Conservation (phyloP, 2,888 invertebrate species). For the Rhagophthalmus giganteus region DNA sequence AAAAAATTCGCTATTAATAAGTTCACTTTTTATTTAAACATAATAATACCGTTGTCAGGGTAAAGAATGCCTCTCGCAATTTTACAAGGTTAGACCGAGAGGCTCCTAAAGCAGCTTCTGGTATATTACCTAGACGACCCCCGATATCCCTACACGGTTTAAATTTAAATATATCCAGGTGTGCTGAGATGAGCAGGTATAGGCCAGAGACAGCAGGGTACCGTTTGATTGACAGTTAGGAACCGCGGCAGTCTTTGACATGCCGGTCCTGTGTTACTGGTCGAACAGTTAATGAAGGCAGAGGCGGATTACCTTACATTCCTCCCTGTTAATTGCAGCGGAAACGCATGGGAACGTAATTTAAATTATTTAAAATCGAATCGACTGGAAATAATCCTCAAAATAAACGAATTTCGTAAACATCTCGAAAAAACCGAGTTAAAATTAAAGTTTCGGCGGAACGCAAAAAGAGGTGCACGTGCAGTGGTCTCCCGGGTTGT, state of each 20-base stretch:
- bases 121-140: slow-evolving; percentile 21
- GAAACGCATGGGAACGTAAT: too few species aligned
- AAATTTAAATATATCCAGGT: slow-evolving; percentile 40
- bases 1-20: neutral
- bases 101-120: slow-evolving; percentile 22
- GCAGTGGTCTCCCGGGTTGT: too few species aligned
- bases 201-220: slow-evolving; percentile 50
- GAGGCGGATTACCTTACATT: slow-evolving; percentile 31
- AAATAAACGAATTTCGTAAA: too few species aligned
- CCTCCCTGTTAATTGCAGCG: slow-evolving; percentile 2
- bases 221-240: slow-evolving; percentile 51
- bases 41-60: too few species aligned
- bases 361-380: too few species aligned
- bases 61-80: slow-evolving; percentile 3
- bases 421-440: too few species aligned
- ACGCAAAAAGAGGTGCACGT: too few species aligned
- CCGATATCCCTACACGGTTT: slow-evolving; percentile 30
- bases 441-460: too few species aligned
- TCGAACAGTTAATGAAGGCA: slow-evolving; percentile 41
- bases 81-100: slow-evolving; percentile 13
- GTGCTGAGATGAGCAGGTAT: slow-evolving; percentile 40
- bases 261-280: slow-evolving; percentile 36
- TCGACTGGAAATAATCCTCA: too few species aligned
- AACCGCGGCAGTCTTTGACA: slow-evolving; percentile 50
- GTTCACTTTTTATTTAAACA: too few species aligned